Evolutionary conservation across 2,888 invertebrate genomes (phyloP).

Genomic region (Drosophila lutescens): DNA sequence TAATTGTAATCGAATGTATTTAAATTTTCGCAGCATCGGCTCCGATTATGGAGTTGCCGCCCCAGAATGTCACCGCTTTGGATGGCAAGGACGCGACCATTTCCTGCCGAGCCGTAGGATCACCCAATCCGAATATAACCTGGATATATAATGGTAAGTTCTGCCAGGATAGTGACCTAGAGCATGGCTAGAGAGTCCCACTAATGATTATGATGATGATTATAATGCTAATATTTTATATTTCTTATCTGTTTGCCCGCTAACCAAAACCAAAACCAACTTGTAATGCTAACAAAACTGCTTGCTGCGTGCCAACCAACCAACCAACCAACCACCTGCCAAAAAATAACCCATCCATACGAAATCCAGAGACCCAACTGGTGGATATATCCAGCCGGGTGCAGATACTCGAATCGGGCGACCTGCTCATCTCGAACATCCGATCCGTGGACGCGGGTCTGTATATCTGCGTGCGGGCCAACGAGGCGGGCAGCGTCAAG

Average conservation of each 20-base stretch:
- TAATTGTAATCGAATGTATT: neutral
- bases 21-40: conserved; percentile 88
- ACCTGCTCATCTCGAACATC: conserved; percentile 94
- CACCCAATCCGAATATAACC: conserved; percentile 94
- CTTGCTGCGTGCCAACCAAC: conserved; percentile 10
- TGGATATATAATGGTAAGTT: conserved; percentile 96
- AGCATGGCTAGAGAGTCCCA: conserved; percentile 6
- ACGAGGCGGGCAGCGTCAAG: conserved; percentile 94
- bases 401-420: conserved; percentile 93
- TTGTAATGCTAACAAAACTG: conserved; percentile 50
- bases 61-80: conserved; percentile 94
- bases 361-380: conserved; percentile 86
- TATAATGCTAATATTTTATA: conserved; percentile 28
- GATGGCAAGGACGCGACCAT: conserved; percentile 97
- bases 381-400: conserved; percentile 90
- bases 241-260: conserved; percentile 38
- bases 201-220: conserved; percentile 14
- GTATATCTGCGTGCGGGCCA: conserved; percentile 94
- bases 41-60: conserved; percentile 93
- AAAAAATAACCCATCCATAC: neutral
- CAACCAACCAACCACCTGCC: too few relatives aligned
- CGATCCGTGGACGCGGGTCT: conserved; percentile 93
- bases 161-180: neutral
- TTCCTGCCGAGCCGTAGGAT: conserved; percentile 94
- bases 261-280: conserved; percentile 47